Conservation (phyloP, 2,888 invertebrate species). For the Microplitis manilae region DNA sequence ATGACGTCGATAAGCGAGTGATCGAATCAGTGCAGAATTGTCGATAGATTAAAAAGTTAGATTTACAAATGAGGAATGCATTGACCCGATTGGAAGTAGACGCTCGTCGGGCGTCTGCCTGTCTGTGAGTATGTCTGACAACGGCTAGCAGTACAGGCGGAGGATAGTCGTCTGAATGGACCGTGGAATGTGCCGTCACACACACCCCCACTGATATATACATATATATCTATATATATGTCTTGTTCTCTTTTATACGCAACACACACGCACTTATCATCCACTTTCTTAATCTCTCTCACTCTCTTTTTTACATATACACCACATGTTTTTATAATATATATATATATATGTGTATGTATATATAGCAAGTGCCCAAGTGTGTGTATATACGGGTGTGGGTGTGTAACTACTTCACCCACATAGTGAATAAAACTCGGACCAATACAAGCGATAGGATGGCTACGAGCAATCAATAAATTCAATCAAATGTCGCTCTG, state of each 20-base stretch:
- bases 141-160: slow-evolving; percentile 48
- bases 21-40: slow-evolving; percentile 35
- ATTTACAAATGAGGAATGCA: slow-evolving; percentile 32
- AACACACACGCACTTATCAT: slow-evolving; percentile 41
- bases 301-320: slow-evolving; percentile 20
- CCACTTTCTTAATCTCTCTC: slow-evolving; percentile 36
- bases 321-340: background rate
- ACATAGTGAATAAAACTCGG: slow-evolving; percentile 53
- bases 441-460: slow-evolving; percentile 43
- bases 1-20: slow-evolving; percentile 48
- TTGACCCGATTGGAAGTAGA: slow-evolving; percentile 34
- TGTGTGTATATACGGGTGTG: slow-evolving; percentile 32
- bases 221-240: slow-evolving; percentile 48
- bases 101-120: slow-evolving; percentile 56
- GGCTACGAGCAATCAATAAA: slow-evolving; percentile 50
- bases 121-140: slow-evolving; percentile 66
- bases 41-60: slow-evolving; percentile 18
- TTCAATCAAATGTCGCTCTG: slow-evolving; percentile 40
- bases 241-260: slow-evolving; percentile 50
- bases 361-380: slow-evolving; percentile 15
- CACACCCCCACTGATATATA: slow-evolving; percentile 51
- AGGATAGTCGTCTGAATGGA: slow-evolving; percentile 65
- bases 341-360: background rate
- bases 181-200: slow-evolving; percentile 61
- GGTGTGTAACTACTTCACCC: slow-evolving; percentile 22